Evolutionary conservation across 2,888 invertebrate species (phyloP).

Genomic region (Parelbella ahira): DNA sequence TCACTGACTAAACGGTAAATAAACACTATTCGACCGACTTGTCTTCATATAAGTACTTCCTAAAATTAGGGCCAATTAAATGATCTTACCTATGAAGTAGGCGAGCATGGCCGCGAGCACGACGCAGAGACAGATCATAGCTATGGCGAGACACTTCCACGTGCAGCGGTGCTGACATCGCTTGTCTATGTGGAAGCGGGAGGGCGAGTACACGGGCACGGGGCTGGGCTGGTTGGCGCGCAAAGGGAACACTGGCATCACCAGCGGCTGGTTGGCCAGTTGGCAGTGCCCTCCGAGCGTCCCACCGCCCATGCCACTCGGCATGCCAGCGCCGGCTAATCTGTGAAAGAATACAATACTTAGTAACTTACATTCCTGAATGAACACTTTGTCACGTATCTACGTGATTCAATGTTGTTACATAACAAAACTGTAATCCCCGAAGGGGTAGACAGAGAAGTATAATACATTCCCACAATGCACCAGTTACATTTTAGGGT

Average conservation of each 20-base stretch:
- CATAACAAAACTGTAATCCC: too few relatives aligned
- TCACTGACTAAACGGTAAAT: too few relatives aligned
- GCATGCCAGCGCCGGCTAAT: slow-evolving; percentile 78
- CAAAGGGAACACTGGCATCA: slow-evolving; percentile 93
- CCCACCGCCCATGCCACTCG: slow-evolving; percentile 82
- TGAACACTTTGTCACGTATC: too few relatives aligned
- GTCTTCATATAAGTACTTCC: too few relatives aligned
- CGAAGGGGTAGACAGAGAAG: too few relatives aligned
- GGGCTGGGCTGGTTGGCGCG: slow-evolving; percentile 92
- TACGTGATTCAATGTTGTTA: too few relatives aligned
- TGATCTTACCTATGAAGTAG: slow-evolving; percentile 94
- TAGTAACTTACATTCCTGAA: too few relatives aligned
- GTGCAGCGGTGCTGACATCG: slow-evolving; percentile 96
- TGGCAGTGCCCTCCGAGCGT: slow-evolving; percentile 84
- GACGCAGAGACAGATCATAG: slow-evolving; percentile 94
- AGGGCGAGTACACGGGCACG: slow-evolving; percentile 88
- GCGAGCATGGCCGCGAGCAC: slow-evolving; percentile 95
- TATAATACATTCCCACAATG: too few relatives aligned
- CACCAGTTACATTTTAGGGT: too few relatives aligned
- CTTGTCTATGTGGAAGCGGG: slow-evolving; percentile 96
- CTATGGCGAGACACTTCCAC: slow-evolving; percentile 97
- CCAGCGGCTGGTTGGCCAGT: slow-evolving; percentile 87
- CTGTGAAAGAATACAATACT: slow-evolving; percentile 55
- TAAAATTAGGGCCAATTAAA: too few relatives aligned
- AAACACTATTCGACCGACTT: too few relatives aligned